Base-by-base conservation (phyloP, 1,140 invertebrate species). In the Schmidtea mediterranea region DNA sequence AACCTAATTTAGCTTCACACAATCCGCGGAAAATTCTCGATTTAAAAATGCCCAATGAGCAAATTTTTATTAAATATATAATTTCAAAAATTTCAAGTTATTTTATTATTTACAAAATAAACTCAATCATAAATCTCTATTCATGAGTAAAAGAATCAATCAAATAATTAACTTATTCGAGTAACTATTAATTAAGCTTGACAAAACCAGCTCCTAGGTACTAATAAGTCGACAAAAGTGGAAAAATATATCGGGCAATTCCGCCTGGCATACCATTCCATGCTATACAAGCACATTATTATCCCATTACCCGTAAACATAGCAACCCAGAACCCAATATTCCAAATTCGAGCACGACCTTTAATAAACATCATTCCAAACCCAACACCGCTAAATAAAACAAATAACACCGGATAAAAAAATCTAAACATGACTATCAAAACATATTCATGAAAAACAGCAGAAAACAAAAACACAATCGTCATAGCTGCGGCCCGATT, bases 371-470 rank as follows among this genome's bases (percentile, higher is more conserved):
- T 39, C 36, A 52, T n/a, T 23, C 40, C 38, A 18, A 51, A 23
- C 13, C 48, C 48, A 16, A 45, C 19, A 8, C 37, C 39, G 2
- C 36, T 15, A 56, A 69, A 70, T 54, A 68, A 57, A 21, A 79
- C 51, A 46, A 86, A 71, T 52, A 89, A 66, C 0, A 83, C 73
- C 0, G 84, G 84, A 56, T 80, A 84, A 61, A 84, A 84, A 58
- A 83, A 78, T 16, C 76, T 71, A 39, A 86, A 76, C 0, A 74
- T 71, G 18, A 80, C 71, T 1, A 72, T 71, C 0, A 90, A 55
- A 45, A 86, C 73, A 59, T 83, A 79, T 61, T 90, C 84, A 58
- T 87, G 82, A 46, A 82, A 74, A 1, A 78, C 51, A 0, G 81
- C 75, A 9, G 73, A 74, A 9, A 74, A 57, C 19, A 72, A 55